Conservation (phyloP, 1,140 invertebrate genomes). For the Euschistus heros region DNA sequence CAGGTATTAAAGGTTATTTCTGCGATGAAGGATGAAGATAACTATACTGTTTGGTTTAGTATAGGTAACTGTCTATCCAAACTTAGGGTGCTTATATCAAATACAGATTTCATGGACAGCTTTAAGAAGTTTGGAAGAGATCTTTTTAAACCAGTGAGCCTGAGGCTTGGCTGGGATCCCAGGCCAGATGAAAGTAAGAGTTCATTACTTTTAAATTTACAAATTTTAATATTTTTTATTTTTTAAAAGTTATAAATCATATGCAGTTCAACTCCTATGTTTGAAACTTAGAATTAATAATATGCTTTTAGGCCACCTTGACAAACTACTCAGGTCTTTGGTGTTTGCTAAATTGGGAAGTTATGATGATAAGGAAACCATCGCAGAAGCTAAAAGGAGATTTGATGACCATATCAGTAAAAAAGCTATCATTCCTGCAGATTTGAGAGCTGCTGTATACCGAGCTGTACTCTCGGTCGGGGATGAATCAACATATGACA, state of each 20-base stretch:
- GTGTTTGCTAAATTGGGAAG: constrained; percentile 70
- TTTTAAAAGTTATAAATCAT: background rate
- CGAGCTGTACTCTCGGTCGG: constrained; percentile 64
- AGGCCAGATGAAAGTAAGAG: constrained; percentile 51
- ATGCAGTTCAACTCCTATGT: background rate
- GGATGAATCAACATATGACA: constrained; percentile 56
- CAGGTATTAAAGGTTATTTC: constrained; percentile 62
- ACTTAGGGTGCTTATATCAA: constrained; percentile 59
- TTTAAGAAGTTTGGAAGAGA: constrained; percentile 62
- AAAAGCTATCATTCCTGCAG: constrained; percentile 60
- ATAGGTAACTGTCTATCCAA: constrained; percentile 69
- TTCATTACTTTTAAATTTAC: background rate
- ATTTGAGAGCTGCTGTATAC: constrained; percentile 80
- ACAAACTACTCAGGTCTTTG: constrained; percentile 71
- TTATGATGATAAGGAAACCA: constrained; percentile 62
- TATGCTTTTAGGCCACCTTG: constrained; percentile 52
- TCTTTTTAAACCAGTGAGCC: constrained; percentile 56
- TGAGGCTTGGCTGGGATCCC: constrained; percentile 66
- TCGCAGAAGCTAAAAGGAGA: constrained; percentile 60
- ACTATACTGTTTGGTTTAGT: constrained; percentile 86
- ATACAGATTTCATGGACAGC: constrained; percentile 60
- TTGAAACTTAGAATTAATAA: background rate
- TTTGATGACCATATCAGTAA: constrained; percentile 59
- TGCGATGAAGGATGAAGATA: constrained; percentile 74
- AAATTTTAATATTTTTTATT: background rate